Base-by-base conservation (phyloP, 2,113 vertebrate species). In the Proteles cristata region DNA sequence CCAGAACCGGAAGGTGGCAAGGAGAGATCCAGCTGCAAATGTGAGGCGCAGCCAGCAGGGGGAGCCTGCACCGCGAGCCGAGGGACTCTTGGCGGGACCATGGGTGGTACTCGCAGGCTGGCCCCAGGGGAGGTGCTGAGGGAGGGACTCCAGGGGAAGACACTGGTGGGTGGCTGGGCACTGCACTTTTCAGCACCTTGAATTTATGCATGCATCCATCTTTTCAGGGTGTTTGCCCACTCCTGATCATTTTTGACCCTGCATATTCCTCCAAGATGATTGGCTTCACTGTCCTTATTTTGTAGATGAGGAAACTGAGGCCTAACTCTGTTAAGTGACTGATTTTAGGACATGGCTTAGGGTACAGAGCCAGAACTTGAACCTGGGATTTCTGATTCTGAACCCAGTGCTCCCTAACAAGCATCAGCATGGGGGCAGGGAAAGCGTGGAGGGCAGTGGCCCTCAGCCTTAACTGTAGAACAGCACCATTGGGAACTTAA, bases 401-500 rank as follows among this genome's bases (percentile, higher is more conserved):
- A 86, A n/a, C 53, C 35, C 50, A 50, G 11, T 7, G 7, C 39
- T 77, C 28, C 55, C 2, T 12, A 10, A 33, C 45, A 48, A 69
- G 66, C 28, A 10, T 19, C 48, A 12, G 3, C 14, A 5, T 0
- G 17, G 2, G 21, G 45, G 43, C 25, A 26, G 17, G 17, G 17
- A 33, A 33, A 66, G 16, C 12, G 1, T 0, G 2, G n/a, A 55
- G 15, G 0, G 0, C 17, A 23, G 31, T 43, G 31, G 12, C 61
- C 71, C 69, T 31, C 17, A 58, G 85, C 28, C 50, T 58, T 48
- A 68, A 31, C 28, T 11, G 9, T 0, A 19, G 55, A n/a, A 58
- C 74, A 55, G 28, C 63, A 65, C n/a, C n/a, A 2, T 21, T 39
- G 31, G 31, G 50, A 74, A 77, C 21, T 89, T 43, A 2, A 17